These are phyloP conservation scores for Pseudococcus jackbeardsleyi DNA, from an alignment of 2,888 invertebrate genomes.

Conservation along the genomic window DNA sequence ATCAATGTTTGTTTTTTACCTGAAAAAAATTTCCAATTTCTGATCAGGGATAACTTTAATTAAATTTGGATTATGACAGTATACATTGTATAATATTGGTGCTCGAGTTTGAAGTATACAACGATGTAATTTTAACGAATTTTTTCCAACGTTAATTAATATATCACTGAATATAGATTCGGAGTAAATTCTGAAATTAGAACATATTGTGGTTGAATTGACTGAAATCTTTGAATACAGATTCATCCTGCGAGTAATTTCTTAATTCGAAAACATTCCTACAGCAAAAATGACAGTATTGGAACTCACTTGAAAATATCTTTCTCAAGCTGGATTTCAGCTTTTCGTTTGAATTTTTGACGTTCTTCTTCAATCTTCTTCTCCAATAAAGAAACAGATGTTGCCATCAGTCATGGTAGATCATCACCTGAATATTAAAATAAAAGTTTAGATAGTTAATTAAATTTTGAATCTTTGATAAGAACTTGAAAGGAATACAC, in stretches of 20 bases:
- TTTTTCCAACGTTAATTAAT: conserved; percentile 58
- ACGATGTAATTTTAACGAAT: conserved; percentile 59
- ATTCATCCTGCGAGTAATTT: not conserved
- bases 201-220: conserved; percentile 16
- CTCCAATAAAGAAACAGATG: conserved; percentile 59
- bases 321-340: conserved; percentile 52
- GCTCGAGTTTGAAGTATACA: conserved; percentile 63
- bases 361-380: conserved; percentile 55
- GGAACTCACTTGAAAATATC: conserved; percentile 58
- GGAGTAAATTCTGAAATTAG: conserved; percentile 58
- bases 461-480: not conserved
- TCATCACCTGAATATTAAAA: conserved; percentile 48
- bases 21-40: conserved; percentile 58
- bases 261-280: not conserved
- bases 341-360: conserved; percentile 54
- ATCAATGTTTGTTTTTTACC: not conserved
- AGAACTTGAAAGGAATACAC: not conserved
- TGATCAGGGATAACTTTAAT: conserved; percentile 51
- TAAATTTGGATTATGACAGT: conserved; percentile 61
- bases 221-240: not conserved
- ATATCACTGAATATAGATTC: conserved; percentile 62
- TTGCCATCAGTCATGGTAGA: conserved; percentile 64
- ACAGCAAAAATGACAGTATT: not conserved
- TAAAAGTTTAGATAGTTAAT: not conserved
- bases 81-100: conserved; percentile 59